Percentiles rank a stretch among this genome's conserved stretches.
These are phyloP conservation scores for Antheraea assamensis DNA, from an alignment of 2,888 invertebrate genomes.

Conservation along the genomic window DNA sequence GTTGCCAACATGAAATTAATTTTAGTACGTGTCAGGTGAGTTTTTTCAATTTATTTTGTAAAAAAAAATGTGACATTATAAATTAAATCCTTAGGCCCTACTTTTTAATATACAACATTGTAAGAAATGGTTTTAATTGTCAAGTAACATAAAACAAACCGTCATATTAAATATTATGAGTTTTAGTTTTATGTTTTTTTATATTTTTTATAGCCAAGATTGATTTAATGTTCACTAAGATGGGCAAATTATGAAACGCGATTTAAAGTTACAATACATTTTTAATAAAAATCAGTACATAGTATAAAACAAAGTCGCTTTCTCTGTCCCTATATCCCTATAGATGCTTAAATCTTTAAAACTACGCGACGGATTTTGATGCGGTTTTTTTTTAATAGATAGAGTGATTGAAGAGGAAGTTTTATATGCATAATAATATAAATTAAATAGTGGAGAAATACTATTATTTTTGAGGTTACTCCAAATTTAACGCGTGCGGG, in stretches of 20 bases:
- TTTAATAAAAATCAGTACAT: too few relatives aligned
- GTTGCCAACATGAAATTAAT: constrained; percentile 18
- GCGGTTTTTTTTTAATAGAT: too few relatives aligned
- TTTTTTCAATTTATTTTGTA: constrained; percentile 4
- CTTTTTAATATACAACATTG: neutral
- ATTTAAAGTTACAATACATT: neutral
- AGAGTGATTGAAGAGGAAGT: too few relatives aligned
- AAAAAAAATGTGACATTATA: neutral
- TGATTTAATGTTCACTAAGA: neutral
- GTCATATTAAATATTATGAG: neutral
- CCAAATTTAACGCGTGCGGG: too few relatives aligned
- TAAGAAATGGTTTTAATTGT: neutral
- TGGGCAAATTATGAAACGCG: neutral
- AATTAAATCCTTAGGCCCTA: neutral
- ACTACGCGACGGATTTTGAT: too few relatives aligned
- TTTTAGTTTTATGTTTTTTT: neutral
- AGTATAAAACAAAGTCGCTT: too few relatives aligned
- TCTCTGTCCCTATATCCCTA: too few relatives aligned
- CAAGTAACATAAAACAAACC: neutral
- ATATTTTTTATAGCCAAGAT: neutral
- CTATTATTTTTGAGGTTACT: too few relatives aligned
- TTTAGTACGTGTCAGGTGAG: neutral
- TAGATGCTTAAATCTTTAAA: too few relatives aligned
- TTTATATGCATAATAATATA: too few relatives aligned
- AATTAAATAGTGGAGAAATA: too few relatives aligned